Evolutionary conservation across 2,797 vertebrate species (phyloP).

Genomic region (Aulostomus chinensis): DNA sequence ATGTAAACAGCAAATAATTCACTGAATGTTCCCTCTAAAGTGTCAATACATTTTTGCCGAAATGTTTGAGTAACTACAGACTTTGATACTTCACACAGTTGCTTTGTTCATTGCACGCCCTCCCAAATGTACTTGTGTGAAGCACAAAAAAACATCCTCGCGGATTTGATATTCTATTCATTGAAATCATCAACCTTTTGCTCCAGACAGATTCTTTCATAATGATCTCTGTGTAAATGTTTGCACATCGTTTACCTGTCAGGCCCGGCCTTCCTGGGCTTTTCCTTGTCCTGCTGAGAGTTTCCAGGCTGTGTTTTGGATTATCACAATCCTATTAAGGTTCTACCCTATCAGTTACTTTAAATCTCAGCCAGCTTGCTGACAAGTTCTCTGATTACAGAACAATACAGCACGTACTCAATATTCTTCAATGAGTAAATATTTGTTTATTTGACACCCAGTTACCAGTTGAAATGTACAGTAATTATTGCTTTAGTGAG

Average conservation of each 20-base stretch:
- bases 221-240: no score
- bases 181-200: no score
- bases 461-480: no score
- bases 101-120: no score
- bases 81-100: not conserved
- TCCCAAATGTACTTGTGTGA: no score
- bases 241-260: constrained; percentile 6
- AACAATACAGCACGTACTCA: not conserved
- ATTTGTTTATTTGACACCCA: no score
- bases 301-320: constrained; percentile 40
- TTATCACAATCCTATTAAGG: constrained; percentile 61
- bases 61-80: not conserved
- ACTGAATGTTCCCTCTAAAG: not conserved
- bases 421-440: not conserved
- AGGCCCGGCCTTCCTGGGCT: not conserved
- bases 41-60: not conserved
- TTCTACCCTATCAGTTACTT: constrained; percentile 48
- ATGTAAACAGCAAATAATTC: not conserved
- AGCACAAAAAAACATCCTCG: no score
- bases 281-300: constrained; percentile 36
- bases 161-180: no score
- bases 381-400: constrained; percentile 10
- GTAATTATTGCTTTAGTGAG: no score
- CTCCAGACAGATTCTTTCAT: no score
- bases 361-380: constrained; percentile 27